These are phyloP conservation scores for Eueides isabella DNA, from an alignment of 1,140 invertebrate genomes.

Conservation along the genomic window DNA sequence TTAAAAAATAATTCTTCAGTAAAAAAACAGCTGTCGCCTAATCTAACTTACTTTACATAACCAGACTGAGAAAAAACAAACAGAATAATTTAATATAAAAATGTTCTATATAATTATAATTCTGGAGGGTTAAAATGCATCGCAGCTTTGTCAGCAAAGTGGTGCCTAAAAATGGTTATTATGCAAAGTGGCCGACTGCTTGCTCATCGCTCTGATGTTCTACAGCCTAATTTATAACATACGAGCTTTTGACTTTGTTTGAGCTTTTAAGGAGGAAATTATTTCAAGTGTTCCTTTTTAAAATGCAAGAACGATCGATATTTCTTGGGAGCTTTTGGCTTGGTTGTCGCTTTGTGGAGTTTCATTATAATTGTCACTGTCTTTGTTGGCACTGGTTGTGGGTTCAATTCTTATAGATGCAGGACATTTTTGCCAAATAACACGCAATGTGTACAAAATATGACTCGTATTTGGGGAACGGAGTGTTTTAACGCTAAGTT, in stretches of 20 bases:
- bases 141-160: slow-evolving; percentile 24
- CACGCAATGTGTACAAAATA: too few species aligned
- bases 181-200: slow-evolving; percentile 31
- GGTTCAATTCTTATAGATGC: too few species aligned
- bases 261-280: slow-evolving; percentile 6
- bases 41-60: too few species aligned
- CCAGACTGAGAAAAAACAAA: too few species aligned
- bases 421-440: too few species aligned
- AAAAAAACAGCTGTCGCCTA: too few species aligned
- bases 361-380: too few species aligned
- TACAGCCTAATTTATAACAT: slow-evolving; percentile 26
- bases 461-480: too few species aligned
- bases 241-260: not conserved
- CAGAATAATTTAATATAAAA: too few species aligned
- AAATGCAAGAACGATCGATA: not conserved
- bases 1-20: not conserved
- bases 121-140: slow-evolving; percentile 20
- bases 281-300: slow-evolving; percentile 5
- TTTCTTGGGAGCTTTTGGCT: not conserved
- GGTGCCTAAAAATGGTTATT: slow-evolving; percentile 34
- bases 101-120: slow-evolving; percentile 14
- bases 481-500: too few species aligned
- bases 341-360: not conserved
- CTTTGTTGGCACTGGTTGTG: too few species aligned
- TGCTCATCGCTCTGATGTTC: slow-evolving; percentile 31